A percentile compares a stretch with the other conserved stretches of the same genome.
Conservation (phyloP, 2,888 invertebrate genomes). For the Cantharis nigra region DNA sequence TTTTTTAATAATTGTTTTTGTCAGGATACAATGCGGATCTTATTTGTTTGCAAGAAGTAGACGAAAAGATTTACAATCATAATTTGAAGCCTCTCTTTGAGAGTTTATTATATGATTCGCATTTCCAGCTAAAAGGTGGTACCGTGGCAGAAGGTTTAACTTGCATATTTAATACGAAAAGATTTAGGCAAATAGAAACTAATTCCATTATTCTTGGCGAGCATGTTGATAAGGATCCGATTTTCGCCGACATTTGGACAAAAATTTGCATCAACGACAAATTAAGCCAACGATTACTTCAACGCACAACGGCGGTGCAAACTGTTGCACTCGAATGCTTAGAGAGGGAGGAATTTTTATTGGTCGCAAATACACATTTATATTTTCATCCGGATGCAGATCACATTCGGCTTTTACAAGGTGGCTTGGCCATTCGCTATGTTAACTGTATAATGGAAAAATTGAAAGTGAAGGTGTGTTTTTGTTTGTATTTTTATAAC, state of each 20-base stretch:
- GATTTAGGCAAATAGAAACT: constrained; percentile 67
- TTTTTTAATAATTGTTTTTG: constrained; percentile 32
- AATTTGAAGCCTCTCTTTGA: constrained; percentile 67
- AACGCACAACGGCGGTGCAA: constrained; percentile 69
- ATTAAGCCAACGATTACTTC: constrained; percentile 61
- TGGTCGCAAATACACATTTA: constrained; percentile 86
- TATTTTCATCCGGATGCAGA: constrained; percentile 93
- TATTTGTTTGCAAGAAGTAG: constrained; percentile 93
- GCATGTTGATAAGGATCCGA: constrained; percentile 59
- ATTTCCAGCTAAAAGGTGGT: constrained; percentile 74
- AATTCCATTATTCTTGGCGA: constrained; percentile 62
- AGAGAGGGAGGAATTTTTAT: constrained; percentile 63
- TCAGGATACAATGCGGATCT: constrained; percentile 88
- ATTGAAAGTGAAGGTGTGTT: neutral
- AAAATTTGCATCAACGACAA: constrained; percentile 62
- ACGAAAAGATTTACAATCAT: constrained; percentile 71
- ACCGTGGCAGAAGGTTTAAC: constrained; percentile 81
- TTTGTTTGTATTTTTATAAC: neutral
- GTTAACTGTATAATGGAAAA: constrained; percentile 59
- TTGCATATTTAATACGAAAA: constrained; percentile 71
- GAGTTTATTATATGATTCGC: constrained; percentile 60
- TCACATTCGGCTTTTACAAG: constrained; percentile 86
- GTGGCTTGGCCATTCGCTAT: constrained; percentile 72
- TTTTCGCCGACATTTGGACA: constrained; percentile 62
- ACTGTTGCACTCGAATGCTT: constrained; percentile 61